Base-by-base conservation (phyloP, 2,888 invertebrate species). In the Acleris laterana region DNA sequence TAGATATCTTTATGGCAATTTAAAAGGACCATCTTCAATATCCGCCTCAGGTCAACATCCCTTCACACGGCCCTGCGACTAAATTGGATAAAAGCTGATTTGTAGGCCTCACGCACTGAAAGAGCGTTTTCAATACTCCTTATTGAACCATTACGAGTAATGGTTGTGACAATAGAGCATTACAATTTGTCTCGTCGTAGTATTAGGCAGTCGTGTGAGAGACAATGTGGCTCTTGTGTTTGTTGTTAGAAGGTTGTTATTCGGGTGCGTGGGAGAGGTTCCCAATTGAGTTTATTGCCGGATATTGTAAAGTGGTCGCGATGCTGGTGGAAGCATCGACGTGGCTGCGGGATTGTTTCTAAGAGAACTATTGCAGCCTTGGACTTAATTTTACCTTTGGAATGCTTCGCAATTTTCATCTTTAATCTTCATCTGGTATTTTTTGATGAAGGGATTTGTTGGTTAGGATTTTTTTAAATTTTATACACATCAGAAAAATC, bases 281-380 rank as follows among this genome's bases (percentile, higher is more conserved):
- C 75, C 82, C 88, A 89, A 90, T 90, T 89, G 90, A 88, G 87
- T 89, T 89, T 88, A 89, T 87, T 82, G 80, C 87, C 89, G 91
- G 91, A 92, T 90, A 92, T 90, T 88, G 89, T 90, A 87, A 90
- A 90, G 90, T 90, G 87, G 88, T 87, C 79, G 84, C 82, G 77
- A 71, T 76, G 77, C 72, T 84, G 82, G 83, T 85, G 82, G 80
- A 80, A 81, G 80, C 87, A 87, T 88, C 81, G 87, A 86, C 81
- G 80, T 72, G 83, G 76, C 71, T 77, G 72, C 77, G 76, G 78
- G 73, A 74, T 76, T 74, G 77, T 78, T 72, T 81, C 80, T 77
- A 78, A 73, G 75, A 75, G 74, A 71, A 71, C 58, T 58, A 53
- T 22, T 16, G 62, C 38, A 38, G 38, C 38, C 38, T 38, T 38